These are phyloP conservation scores for Tribolium madens DNA, from an alignment of 1,140 invertebrate species.

Conservation along the genomic window DNA sequence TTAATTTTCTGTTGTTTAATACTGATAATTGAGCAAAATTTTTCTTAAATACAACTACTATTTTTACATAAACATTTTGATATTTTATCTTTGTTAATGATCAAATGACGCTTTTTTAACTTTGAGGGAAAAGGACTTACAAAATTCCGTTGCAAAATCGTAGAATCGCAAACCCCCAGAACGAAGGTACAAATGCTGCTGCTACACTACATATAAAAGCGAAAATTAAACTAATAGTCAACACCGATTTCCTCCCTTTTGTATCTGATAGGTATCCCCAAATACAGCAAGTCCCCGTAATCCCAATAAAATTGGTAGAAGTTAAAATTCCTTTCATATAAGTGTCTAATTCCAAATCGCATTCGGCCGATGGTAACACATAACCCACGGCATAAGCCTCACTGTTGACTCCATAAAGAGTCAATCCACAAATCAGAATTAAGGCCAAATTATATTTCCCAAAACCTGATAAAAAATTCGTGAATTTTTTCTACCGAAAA, in stretches of 20 bases:
- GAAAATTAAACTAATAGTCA: slow-evolving; percentile 44
- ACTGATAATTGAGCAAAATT: too few relatives aligned
- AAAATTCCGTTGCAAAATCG: slow-evolving; percentile 51
- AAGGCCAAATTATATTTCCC: slow-evolving; percentile 54
- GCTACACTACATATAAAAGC: slow-evolving; percentile 43
- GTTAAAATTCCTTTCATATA: slow-evolving; percentile 53
- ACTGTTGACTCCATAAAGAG: slow-evolving; percentile 45
- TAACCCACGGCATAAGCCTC: slow-evolving; percentile 49
- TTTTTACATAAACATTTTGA: too few relatives aligned
- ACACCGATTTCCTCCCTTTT: slow-evolving; percentile 48
- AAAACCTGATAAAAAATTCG: slow-evolving; percentile 49
- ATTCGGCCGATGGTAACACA: slow-evolving; percentile 56
- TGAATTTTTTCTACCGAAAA: not conserved
- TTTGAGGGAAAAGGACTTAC: too few relatives aligned
- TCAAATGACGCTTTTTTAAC: too few relatives aligned
- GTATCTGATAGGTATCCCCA: slow-evolving; percentile 57
- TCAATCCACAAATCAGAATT: slow-evolving; percentile 47
- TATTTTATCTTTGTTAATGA: too few relatives aligned
- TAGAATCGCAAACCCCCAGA: slow-evolving; percentile 49
- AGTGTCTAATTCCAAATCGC: slow-evolving; percentile 54
- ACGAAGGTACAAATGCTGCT: slow-evolving; percentile 44
- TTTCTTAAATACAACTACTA: too few relatives aligned
- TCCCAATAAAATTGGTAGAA: slow-evolving; percentile 52
- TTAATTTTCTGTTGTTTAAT: too few relatives aligned
- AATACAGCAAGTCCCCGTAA: slow-evolving; percentile 45